Conservation (phyloP, 2,888 invertebrate genomes). For the Temnothorax ravouxi region DNA sequence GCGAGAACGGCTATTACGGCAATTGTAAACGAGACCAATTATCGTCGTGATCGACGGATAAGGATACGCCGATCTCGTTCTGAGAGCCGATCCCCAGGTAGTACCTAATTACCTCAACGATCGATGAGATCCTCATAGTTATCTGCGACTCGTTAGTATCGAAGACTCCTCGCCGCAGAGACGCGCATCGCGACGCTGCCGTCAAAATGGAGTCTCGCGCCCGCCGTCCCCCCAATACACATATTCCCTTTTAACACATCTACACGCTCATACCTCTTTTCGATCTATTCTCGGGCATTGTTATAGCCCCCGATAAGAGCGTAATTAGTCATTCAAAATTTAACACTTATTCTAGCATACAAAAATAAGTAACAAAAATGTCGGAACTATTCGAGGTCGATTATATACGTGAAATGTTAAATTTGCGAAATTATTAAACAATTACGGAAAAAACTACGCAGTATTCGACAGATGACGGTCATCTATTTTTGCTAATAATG, state of each 20-base stretch:
- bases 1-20: slow-evolving; percentile 5
- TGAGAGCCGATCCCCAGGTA: slow-evolving; percentile 25
- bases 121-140: slow-evolving; percentile 39
- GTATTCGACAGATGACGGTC: neutral
- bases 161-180: neutral
- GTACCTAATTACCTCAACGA: slow-evolving; percentile 39
- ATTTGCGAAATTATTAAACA: neutral
- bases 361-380: slow-evolving; percentile 5
- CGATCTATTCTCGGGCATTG: neutral
- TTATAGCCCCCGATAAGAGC: neutral
- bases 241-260: slow-evolving; percentile 6
- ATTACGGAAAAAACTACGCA: neutral
- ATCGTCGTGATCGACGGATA: slow-evolving; percentile 26
- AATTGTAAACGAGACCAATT: slow-evolving; percentile 58
- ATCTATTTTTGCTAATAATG: neutral
- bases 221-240: neutral
- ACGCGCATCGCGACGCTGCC: slow-evolving; percentile 49
- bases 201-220: slow-evolving; percentile 51
- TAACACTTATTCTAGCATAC: neutral
- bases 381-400: too few species aligned
- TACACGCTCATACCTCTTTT: neutral
- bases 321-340: neutral
- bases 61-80: slow-evolving; percentile 12
- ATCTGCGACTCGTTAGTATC: slow-evolving; percentile 17
- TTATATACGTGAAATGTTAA: neutral